Evolutionary conservation across 2,797 vertebrate genomes (phyloP).

Genomic region (Takifugu rubripes): DNA sequence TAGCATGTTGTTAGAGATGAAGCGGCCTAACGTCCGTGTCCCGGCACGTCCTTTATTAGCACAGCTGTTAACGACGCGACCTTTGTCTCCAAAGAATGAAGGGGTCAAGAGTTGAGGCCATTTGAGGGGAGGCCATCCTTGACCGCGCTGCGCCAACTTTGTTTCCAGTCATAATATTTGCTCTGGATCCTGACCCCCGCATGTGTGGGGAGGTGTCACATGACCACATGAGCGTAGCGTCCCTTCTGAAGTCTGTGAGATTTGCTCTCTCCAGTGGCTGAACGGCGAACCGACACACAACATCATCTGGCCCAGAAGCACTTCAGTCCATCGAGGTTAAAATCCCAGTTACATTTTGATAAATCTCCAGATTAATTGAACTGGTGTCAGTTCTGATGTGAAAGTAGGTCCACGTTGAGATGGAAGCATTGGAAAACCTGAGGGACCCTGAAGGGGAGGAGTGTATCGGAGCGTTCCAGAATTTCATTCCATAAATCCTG

Average conservation of each 20-base stretch:
- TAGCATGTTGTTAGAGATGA: no score
- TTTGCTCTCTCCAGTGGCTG: conserved; percentile 21
- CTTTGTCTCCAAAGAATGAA: conserved; percentile 32
- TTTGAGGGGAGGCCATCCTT: conserved; percentile 28
- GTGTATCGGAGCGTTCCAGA: no score
- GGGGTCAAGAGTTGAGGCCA: conserved; percentile 42
- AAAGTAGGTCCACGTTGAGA: no score
- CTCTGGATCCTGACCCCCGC: conserved; percentile 1
- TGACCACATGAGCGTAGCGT: conserved; percentile 5
- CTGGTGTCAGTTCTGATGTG: no score
- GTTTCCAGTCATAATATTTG: conserved; percentile 31
- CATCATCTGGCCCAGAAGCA: no score
- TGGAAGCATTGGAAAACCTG: no score
- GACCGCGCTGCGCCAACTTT: conserved; percentile 8
- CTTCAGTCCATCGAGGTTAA: no score
- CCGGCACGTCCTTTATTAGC: conserved; percentile 43
- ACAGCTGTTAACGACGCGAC: conserved; percentile 24
- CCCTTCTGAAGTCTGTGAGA: neutral
- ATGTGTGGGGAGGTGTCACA: conserved; percentile 15
- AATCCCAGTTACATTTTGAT: no score
- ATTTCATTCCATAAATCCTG: no score
- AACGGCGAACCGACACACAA: conserved; percentile 24
- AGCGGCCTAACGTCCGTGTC: no score
- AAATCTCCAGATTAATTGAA: no score
- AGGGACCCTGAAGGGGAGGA: no score